phyloP scores from a whole-genome alignment of 2,797 vertebrate species.

The Tragopan temminckii region DNA sequence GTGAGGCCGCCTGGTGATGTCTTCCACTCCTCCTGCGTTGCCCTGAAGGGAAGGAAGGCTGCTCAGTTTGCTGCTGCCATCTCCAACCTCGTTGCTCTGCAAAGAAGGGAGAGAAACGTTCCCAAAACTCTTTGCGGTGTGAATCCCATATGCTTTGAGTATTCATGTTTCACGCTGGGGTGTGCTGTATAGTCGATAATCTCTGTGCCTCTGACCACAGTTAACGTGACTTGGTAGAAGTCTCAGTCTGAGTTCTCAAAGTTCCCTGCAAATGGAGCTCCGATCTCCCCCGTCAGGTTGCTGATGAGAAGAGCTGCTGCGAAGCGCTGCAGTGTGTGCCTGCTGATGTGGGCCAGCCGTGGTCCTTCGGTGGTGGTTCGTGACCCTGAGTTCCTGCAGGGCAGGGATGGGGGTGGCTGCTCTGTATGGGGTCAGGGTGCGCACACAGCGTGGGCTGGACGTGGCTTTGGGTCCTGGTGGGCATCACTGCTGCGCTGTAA shows the following conservation, averaged over 20 bases:
- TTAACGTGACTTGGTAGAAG: constrained; percentile 15
- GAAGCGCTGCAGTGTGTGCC: no score
- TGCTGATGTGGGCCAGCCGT: no score
- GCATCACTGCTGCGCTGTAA: constrained; percentile 23
- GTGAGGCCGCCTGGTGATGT: neutral
- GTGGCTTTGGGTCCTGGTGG: constrained; percentile 20
- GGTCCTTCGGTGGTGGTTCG: no score
- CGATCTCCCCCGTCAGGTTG: fast-evolving
- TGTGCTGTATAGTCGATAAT: neutral
- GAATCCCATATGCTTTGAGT: neutral
- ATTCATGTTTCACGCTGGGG: neutral
- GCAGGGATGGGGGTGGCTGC: neutral
- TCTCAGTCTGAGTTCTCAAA: neutral
- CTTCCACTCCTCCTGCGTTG: neutral
- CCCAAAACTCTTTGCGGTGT: neutral
- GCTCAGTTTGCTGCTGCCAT: neutral
- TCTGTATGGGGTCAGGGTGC: neutral
- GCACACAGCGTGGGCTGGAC: no score
- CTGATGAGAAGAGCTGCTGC: neutral
- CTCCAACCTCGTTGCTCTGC: neutral
- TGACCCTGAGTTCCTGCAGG: neutral
- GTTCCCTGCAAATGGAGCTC: neutral
- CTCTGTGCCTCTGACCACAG: constrained; percentile 47
- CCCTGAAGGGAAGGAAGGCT: neutral
- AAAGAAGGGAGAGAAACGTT: neutral